phyloP scores from a whole-genome alignment of 2,113 vertebrate genomes.

The Cyprinus carpio region DNA sequence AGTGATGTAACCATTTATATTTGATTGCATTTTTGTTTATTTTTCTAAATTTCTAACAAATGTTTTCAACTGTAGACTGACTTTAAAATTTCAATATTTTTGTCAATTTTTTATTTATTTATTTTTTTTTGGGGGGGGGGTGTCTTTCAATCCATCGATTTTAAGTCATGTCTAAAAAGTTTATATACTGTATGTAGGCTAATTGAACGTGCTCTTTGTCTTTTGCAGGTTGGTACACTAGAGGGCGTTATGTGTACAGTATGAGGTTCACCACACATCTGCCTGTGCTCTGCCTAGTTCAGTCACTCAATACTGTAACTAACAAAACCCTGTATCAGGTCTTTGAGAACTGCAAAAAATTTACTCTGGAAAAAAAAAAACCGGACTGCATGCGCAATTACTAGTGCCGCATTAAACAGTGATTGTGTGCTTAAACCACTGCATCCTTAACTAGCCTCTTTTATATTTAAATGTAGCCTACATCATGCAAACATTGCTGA shows the following conservation, averaged over 20 bases:
- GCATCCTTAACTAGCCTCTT: background rate
- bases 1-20: no score
- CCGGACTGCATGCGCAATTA: background rate
- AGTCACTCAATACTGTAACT: background rate
- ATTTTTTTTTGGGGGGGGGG: no score
- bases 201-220: background rate
- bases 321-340: background rate
- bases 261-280: background rate
- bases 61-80: no score
- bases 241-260: constrained; percentile 47
- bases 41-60: no score
- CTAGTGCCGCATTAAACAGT: background rate
- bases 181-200: no score
- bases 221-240: constrained; percentile 9
- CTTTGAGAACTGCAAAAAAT: background rate
- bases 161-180: no score
- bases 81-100: no score
- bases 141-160: no score
- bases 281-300: background rate
- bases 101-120: no score
- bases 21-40: no score
- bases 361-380: background rate
- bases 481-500: background rate
- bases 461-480: background rate
- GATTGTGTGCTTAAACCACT: background rate